phyloP scores from a whole-genome alignment of 2,113 vertebrate species.

The Oceanites oceanicus region DNA sequence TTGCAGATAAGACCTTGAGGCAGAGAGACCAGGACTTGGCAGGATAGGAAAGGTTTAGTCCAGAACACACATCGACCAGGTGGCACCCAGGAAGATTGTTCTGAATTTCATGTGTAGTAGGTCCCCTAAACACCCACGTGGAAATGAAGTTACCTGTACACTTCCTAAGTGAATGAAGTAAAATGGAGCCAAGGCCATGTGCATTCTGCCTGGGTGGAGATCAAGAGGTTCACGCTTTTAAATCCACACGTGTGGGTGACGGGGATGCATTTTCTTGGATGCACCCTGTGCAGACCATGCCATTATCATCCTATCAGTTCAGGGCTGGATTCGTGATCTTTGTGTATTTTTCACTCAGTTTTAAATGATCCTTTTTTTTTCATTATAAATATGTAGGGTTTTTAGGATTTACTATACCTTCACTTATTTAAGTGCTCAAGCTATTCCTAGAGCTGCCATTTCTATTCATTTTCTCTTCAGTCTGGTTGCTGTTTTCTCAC shows the following conservation, averaged over 20 bases:
- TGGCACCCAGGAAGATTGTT: background rate
- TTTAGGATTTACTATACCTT: background rate
- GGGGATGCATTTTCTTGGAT: background rate
- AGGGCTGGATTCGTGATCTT: background rate
- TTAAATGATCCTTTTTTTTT: background rate
- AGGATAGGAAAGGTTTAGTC: background rate
- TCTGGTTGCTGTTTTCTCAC: background rate
- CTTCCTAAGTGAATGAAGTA: background rate
- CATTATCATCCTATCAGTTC: background rate
- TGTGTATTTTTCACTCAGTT: background rate
- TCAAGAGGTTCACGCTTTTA: background rate
- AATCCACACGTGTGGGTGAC: background rate
- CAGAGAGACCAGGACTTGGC: background rate
- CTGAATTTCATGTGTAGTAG: background rate
- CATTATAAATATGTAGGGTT: rapidly evolving
- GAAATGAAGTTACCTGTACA: background rate
- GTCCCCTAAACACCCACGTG: background rate
- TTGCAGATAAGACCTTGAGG: background rate
- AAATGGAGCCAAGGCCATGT: background rate
- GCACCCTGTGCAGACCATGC: background rate
- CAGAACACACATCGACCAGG: background rate
- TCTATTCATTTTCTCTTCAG: background rate
- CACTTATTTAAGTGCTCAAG: background rate
- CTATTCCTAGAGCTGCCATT: background rate
- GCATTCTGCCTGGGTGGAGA: background rate